Base-by-base conservation (phyloP, 2,113 vertebrate genomes). In the Crotalus tigris region DNA sequence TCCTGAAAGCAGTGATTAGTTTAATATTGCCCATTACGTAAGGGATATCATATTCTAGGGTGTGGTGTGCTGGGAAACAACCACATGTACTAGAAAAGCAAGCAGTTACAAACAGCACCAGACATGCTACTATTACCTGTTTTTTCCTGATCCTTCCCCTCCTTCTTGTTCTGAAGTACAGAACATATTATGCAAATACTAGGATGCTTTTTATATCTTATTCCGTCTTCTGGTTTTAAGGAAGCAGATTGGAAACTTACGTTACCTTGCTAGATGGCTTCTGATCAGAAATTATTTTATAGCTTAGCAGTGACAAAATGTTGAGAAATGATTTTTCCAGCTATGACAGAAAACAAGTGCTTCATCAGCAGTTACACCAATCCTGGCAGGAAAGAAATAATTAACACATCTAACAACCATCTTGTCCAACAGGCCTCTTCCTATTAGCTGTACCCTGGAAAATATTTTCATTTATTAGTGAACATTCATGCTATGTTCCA, bases 61-160 rank as follows among this genome's bases (percentile, higher is more conserved):
- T 64, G 92, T 93, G 92, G 92, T 44, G 57, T 87, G 61, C 29
- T 93, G 89, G 89, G 92, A 90, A 90, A 93, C 81, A 90, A 93
- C 46, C 57, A 87, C 46, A 90, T 87, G 92, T 87, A 61, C 92
- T 55, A 53, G n/a, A 85, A 54, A 87, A 93, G 87, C 91, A 92
- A 92, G 91, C 88, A 85, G 55, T 51, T 57, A 93, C 92, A 90
- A 44, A 89, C 89, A 93, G 5, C 24, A 1, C 87, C 87, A 92
- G 87, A 85, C 59, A 89, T 21, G 1, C 21, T 85, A 49, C 61
- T 87, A 39, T 90, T 57, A 90, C 24, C 89, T 51, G 85, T 13
- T 44, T 53, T 91, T 64, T 93, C 49, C n/a, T 64, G 46, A 90
- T 53, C 91, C n/a, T 39, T 81, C 2, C 6, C 17, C 6, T 2